phyloP scores from a whole-genome alignment of 2,113 vertebrate genomes.

The Glaucomys volans region DNA sequence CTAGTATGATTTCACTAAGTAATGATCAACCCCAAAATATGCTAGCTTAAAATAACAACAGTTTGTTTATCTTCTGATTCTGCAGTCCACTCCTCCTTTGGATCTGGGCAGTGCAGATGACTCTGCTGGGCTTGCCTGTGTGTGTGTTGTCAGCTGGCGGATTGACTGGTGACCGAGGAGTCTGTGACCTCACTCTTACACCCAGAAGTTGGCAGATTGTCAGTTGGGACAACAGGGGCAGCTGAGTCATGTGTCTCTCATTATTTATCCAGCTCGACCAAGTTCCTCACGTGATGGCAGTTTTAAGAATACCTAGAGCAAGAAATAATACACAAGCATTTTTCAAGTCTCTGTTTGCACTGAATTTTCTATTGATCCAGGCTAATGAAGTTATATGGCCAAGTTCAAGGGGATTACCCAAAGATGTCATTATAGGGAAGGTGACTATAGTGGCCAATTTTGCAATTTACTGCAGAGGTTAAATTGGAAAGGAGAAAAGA shows the following conservation, averaged over 20 bases:
- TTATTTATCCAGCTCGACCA: not conserved
- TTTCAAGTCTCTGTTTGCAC: not conserved
- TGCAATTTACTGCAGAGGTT: not conserved
- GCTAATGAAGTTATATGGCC: not conserved
- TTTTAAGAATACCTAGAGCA: not conserved
- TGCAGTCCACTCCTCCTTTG: not conserved
- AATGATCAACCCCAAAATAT: not conserved
- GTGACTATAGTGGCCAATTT: not conserved
- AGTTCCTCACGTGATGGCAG: not conserved
- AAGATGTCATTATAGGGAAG: rapidly evolving
- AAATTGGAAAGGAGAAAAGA: not conserved
- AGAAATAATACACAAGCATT: not conserved
- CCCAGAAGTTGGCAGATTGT: not conserved
- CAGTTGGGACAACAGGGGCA: not conserved
- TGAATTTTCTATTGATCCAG: not conserved
- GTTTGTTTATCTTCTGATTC: not conserved
- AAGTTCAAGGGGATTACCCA: not conserved
- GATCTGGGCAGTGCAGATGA: not conserved
- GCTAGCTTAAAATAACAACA: not conserved
- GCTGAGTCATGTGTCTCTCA: not conserved
- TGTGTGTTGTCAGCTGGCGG: not conserved
- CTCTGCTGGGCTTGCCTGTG: not conserved
- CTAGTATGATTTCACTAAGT: not conserved
- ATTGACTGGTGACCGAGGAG: not conserved
- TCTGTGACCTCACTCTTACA: not conserved